Percentiles rank a stretch among this genome's conserved stretches.
phyloP scores from a whole-genome alignment of 2,888 invertebrate species.

The Rhamnusium bicolor region DNA sequence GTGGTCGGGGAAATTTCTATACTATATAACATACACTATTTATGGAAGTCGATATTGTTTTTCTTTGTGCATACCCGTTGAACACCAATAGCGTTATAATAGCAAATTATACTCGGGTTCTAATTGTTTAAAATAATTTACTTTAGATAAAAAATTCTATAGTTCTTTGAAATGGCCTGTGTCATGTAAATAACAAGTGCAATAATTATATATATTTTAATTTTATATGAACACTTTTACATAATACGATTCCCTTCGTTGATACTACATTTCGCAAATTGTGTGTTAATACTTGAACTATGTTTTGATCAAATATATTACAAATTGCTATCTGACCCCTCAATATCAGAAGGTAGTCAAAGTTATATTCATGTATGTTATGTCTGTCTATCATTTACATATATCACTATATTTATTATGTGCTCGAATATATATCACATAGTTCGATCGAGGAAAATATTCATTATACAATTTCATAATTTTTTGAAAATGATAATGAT shows the following conservation, averaged over 20 bases:
- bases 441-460: too few species aligned
- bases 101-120: constrained; percentile 52
- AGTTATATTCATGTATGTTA: too few species aligned
- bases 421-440: too few species aligned
- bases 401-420: too few species aligned
- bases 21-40: constrained; percentile 46
- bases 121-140: constrained; percentile 7
- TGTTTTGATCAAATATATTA: too few species aligned
- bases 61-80: constrained; percentile 65
- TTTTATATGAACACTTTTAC: not conserved
- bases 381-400: too few species aligned
- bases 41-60: constrained; percentile 66
- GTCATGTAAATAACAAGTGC: constrained; percentile 56
- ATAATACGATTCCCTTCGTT: constrained; percentile 1
- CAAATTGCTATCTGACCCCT: too few species aligned
- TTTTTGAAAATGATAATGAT: too few species aligned
- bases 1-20: constrained; percentile 64
- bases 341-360: too few species aligned
- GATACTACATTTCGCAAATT: not conserved
- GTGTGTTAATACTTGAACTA: too few species aligned
- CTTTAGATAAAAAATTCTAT: not conserved
- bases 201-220: constrained; percentile 18
- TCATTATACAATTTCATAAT: too few species aligned
- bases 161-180: constrained; percentile 15
- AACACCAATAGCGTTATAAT: constrained; percentile 61